phyloP scores from a whole-genome alignment of 2,797 vertebrate species.

The Rhynchonycteris naso region DNA sequence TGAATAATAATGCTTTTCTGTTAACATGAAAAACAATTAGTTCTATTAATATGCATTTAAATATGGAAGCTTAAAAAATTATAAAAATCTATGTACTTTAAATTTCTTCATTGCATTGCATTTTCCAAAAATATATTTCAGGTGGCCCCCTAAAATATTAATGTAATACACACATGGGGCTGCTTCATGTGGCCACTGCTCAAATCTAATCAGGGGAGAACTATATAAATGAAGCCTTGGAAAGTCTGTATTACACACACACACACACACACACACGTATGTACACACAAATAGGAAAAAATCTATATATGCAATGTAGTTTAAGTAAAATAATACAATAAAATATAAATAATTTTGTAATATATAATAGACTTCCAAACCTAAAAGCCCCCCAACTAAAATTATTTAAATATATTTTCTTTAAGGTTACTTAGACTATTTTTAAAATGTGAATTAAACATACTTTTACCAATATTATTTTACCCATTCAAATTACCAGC shows the following conservation, averaged over 20 bases:
- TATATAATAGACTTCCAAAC: neutral
- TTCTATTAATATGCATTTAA: constrained; percentile 32
- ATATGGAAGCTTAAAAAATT: neutral
- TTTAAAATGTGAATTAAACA: neutral
- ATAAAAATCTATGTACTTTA: constrained; percentile 27
- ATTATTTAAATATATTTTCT: constrained; percentile 27
- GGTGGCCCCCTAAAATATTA: neutral
- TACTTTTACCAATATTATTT: neutral
- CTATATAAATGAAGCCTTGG: too few species aligned
- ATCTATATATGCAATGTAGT: neutral
- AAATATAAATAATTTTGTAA: constrained; percentile 9
- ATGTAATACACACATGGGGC: too few species aligned
- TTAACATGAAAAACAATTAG: neutral
- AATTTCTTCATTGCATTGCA: neutral
- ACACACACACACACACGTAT: too few species aligned
- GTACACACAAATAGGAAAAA: neutral
- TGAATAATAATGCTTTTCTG: constrained; percentile 33
- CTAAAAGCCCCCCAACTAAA: neutral
- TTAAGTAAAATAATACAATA: constrained; percentile 5
- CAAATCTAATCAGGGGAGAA: too few species aligned
- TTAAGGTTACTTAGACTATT: neutral
- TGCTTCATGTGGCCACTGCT: too few species aligned
- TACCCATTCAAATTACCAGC: neutral
- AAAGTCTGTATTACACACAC: too few species aligned
- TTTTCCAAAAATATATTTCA: neutral